Evolutionary conservation across 2,888 invertebrate genomes (phyloP).

Genomic region (Cheilosia soror): DNA sequence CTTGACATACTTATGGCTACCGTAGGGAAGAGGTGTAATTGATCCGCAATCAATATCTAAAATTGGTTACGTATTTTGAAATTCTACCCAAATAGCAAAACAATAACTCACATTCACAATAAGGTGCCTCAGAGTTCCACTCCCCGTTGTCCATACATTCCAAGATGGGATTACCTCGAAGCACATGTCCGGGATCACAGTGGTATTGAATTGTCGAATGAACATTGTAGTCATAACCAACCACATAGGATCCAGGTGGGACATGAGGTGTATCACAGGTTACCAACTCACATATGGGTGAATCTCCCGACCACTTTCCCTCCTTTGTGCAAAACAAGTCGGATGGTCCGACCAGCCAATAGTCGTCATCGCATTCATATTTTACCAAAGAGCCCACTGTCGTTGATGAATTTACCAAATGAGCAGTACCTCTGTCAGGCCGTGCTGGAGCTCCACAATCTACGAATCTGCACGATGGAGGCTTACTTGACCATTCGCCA

Average conservation of each 20-base stretch:
- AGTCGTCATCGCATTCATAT: slow-evolving; percentile 92
- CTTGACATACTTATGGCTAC: slow-evolving; percentile 90
- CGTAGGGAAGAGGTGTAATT: slow-evolving; percentile 91
- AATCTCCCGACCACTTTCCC: slow-evolving; percentile 94
- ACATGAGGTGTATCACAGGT: slow-evolving; percentile 94
- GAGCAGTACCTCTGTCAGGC: slow-evolving; percentile 90
- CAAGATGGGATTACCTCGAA: slow-evolving; percentile 89
- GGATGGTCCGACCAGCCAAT: slow-evolving; percentile 91
- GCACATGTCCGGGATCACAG: slow-evolving; percentile 92
- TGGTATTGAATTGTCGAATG: slow-evolving; percentile 94
- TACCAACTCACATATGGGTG: slow-evolving; percentile 94
- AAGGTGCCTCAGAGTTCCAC: slow-evolving; percentile 93
- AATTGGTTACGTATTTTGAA: neutral
- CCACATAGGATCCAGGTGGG: slow-evolving; percentile 93
- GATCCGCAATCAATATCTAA: slow-evolving; percentile 95
- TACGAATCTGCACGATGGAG: slow-evolving; percentile 93
- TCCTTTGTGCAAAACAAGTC: slow-evolving; percentile 91
- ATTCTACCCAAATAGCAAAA: neutral
- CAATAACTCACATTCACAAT: slow-evolving; percentile 90
- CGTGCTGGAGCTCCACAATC: slow-evolving; percentile 93
- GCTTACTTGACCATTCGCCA: slow-evolving; percentile 92
- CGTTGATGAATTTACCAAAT: slow-evolving; percentile 90
- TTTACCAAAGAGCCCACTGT: slow-evolving; percentile 91
- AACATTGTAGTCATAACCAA: slow-evolving; percentile 94
- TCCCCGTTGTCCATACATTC: slow-evolving; percentile 91